Evolutionary conservation across 2,888 invertebrate genomes (phyloP).

Genomic region (Tinea semifulvella): DNA sequence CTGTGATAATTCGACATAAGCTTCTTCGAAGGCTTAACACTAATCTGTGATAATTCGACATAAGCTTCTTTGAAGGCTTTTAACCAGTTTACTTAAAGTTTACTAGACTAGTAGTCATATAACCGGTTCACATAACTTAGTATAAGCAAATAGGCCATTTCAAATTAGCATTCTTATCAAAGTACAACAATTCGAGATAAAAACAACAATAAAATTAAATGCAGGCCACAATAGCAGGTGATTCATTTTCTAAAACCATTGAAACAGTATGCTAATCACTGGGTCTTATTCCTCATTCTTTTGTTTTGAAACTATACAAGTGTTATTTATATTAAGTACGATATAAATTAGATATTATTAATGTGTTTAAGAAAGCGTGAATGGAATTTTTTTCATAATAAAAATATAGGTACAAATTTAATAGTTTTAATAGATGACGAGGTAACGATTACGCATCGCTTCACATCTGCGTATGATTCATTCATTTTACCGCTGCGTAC

Average conservation of each 20-base stretch:
- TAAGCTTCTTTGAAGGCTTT: too few species aligned
- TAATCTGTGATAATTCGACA: too few species aligned
- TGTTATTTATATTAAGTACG: constrained; percentile 10
- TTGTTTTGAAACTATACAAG: constrained; percentile 10
- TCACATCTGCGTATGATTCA: constrained; percentile 13
- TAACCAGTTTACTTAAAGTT: too few species aligned
- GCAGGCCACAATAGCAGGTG: background rate
- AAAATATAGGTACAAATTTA: constrained; percentile 12
- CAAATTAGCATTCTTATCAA: constrained; percentile 12
- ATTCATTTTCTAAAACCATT: constrained; percentile 10
- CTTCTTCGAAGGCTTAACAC: too few species aligned
- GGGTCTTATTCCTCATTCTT: constrained; percentile 6
- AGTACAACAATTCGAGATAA: background rate
- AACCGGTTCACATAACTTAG: too few species aligned
- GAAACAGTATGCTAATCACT: constrained; percentile 11
- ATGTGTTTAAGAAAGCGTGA: constrained; percentile 13
- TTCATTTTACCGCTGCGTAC: constrained; percentile 7
- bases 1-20: too few species aligned
- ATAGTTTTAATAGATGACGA: constrained; percentile 14
- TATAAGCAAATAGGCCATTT: background rate
- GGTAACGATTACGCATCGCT: constrained; percentile 14
- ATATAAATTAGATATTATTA: constrained; percentile 13
- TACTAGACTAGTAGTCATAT: too few species aligned
- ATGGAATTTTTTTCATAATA: constrained; percentile 14
- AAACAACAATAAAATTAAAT: constrained; percentile 13